Conservation (phyloP, 2,797 vertebrate genomes). For the Acestrorhynchus altus region DNA sequence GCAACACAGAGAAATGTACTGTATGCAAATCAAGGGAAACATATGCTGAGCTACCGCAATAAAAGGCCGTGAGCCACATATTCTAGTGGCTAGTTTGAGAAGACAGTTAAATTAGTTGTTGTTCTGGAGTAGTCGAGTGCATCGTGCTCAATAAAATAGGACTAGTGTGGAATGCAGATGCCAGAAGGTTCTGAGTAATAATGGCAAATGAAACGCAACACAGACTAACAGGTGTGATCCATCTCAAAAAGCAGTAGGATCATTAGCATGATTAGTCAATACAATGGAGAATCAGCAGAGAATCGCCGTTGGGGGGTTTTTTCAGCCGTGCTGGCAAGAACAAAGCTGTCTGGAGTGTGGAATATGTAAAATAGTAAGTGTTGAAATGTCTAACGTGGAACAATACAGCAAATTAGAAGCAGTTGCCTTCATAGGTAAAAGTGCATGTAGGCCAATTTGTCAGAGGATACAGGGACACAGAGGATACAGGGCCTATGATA, state of each 20-base stretch:
- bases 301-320: neutral
- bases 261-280: too few relatives aligned
- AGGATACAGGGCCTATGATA: too few relatives aligned
- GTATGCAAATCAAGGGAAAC: constrained; percentile 1
- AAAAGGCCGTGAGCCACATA: neutral
- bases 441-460: too few relatives aligned
- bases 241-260: neutral
- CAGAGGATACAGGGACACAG: too few relatives aligned
- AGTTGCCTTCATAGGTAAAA: too few relatives aligned
- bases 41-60: neutral
- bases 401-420: too few relatives aligned
- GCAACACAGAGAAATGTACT: constrained; percentile 1
- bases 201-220: neutral
- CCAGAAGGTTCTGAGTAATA: neutral
- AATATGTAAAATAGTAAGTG: neutral
- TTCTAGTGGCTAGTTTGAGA: neutral
- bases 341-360: neutral
- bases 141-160: neutral
- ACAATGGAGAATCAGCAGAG: neutral
- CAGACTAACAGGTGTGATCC: neutral
- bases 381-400: too few relatives aligned
- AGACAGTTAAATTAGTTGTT: neutral
- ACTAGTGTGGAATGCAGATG: neutral
- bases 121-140: neutral
- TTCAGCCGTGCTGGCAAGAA: neutral